Evolutionary conservation across 1,140 invertebrate genomes (phyloP).

Genomic region (Danaus melanippus): DNA sequence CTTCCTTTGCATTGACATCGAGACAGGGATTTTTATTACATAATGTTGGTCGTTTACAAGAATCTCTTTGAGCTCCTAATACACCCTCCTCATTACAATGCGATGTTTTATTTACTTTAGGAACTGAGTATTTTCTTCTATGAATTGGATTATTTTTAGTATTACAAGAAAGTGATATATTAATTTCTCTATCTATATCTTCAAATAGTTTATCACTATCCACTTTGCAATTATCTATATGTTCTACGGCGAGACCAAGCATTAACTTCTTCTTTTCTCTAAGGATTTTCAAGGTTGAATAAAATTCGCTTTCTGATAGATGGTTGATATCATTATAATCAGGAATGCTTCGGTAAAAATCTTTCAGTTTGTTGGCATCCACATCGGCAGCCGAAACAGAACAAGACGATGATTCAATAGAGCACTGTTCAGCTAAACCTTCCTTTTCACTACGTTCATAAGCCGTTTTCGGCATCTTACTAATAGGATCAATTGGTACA

Average conservation of each 20-base stretch:
- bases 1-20: conserved; percentile 13
- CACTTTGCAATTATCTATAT: conserved; percentile 59
- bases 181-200: conserved; percentile 16
- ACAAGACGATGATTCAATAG: conserved; percentile 43
- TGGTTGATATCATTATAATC: conserved; percentile 80
- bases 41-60: no score
- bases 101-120: no score
- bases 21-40: not conserved
- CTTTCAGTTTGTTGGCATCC: conserved; percentile 72
- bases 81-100: no score
- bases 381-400: conserved; percentile 36
- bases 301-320: conserved; percentile 78
- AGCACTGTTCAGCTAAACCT: conserved; percentile 42
- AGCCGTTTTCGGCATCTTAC: conserved; percentile 75
- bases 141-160: conserved; percentile 4
- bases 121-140: conserved; percentile 10
- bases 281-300: conserved; percentile 75
- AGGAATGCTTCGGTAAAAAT: conserved; percentile 79
- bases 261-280: conserved; percentile 76
- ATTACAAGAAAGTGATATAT: no score
- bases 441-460: conserved; percentile 73
- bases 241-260: conserved; percentile 69
- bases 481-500: conserved; percentile 77
- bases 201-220: conserved; percentile 21
- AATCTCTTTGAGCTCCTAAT: no score